phyloP scores from a whole-genome alignment of 2,888 invertebrate genomes.

The Notodonta dromedarius region DNA sequence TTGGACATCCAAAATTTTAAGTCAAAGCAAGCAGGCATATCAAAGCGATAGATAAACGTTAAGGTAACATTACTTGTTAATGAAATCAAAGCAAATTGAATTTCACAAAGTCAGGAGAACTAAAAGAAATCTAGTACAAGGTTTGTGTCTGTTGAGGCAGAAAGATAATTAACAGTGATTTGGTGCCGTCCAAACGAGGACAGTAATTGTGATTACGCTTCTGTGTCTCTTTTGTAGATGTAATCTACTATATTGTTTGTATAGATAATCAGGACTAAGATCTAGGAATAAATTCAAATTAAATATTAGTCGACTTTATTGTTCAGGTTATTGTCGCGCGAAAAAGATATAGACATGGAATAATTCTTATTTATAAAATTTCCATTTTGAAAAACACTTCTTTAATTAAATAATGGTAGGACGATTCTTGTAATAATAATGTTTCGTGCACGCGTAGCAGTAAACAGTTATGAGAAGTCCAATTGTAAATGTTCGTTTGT shows the following conservation, averaged over 20 bases:
- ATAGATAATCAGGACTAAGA: not conserved
- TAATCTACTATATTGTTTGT: not conserved
- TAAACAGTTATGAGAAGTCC: too few species aligned
- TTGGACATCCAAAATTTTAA: too few species aligned
- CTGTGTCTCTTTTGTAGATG: not conserved
- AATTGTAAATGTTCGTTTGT: too few species aligned
- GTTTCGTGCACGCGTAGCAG: too few species aligned
- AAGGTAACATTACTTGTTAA: not conserved
- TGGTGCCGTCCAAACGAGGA: not conserved
- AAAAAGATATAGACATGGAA: too few species aligned
- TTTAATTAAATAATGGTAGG: too few species aligned
- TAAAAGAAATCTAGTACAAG: slow-evolving; percentile 21
- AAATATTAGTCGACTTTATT: not conserved
- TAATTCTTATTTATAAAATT: too few species aligned
- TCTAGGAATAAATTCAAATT: not conserved
- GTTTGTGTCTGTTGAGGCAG: slow-evolving; percentile 8
- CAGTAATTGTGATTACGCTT: not conserved
- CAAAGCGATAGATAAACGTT: not conserved
- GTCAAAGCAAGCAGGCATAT: not conserved
- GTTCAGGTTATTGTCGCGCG: too few species aligned
- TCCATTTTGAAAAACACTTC: too few species aligned
- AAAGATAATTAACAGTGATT: slow-evolving; percentile 19
- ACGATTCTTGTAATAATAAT: too few species aligned
- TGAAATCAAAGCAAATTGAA: slow-evolving; percentile 25
- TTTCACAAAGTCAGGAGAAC: slow-evolving; percentile 20